These are phyloP conservation scores for Lophotriccus pileatus DNA, from an alignment of 2,797 vertebrate species.

Conservation along the genomic window DNA sequence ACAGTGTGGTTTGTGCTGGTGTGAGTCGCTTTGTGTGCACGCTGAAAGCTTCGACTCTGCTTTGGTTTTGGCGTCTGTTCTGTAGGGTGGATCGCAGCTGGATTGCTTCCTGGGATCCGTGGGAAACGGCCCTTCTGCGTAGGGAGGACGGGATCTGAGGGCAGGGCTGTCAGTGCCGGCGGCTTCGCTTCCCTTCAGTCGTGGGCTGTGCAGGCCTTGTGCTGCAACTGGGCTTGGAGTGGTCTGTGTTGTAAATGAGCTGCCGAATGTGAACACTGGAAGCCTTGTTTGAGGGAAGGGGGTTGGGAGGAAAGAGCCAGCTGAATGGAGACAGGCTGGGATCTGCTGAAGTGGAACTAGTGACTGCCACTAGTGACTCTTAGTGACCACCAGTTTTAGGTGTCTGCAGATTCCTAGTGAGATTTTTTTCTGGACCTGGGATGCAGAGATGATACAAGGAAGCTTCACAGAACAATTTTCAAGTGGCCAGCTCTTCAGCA, in stretches of 20 bases:
- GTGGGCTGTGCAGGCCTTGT: not conserved
- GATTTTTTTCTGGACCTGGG: not conserved
- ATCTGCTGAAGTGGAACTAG: not conserved
- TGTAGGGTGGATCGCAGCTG: conserved; percentile 40
- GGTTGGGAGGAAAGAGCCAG: not conserved
- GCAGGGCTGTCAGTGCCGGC: not conserved
- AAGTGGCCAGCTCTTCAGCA: not conserved
- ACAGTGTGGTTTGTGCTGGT: not conserved
- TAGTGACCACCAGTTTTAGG: not conserved
- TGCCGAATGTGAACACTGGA: not conserved
- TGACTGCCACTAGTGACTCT: not conserved
- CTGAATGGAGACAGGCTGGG: not conserved
- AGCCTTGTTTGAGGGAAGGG: not conserved
- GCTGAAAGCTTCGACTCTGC: not conserved
- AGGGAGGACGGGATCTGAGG: not conserved
- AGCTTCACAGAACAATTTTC: not conserved
- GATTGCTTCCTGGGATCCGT: not conserved
- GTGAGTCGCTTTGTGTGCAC: not conserved
- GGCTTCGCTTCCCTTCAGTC: not conserved
- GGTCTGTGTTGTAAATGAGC: not conserved
- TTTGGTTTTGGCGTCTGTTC: conserved; percentile 3
- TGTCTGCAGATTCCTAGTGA: not conserved
- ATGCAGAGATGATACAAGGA: not conserved
- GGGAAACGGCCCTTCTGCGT: not conserved
- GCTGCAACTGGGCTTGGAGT: not conserved